Conservation (phyloP, 2,113 vertebrate species). For the Boulengeromyrus knoepffleri region DNA sequence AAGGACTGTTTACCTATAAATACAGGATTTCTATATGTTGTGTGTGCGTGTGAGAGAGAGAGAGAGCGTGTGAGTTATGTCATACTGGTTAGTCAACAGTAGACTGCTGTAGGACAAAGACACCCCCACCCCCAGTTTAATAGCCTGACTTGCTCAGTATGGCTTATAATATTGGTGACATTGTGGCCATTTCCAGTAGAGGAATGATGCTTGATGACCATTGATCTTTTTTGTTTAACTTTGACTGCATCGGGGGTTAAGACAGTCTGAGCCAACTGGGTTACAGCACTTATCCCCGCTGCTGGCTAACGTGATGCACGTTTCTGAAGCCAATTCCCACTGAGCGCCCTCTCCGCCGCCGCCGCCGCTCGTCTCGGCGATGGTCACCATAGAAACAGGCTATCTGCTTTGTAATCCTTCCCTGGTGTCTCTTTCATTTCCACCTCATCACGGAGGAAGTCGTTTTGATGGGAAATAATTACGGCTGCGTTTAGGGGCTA, state of each 20-base stretch:
- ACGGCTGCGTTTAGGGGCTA: slow-evolving; percentile 4
- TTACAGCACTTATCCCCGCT: not conserved
- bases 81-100: not conserved
- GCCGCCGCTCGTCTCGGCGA: not conserved
- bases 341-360: not conserved
- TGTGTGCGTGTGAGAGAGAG: too few relatives aligned
- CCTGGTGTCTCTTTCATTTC: slow-evolving; percentile 14
- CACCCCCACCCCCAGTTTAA: not conserved
- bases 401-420: slow-evolving; percentile 16
- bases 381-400: slow-evolving; percentile 27
- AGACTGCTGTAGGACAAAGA: not conserved
- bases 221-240: not conserved
- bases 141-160: not conserved
- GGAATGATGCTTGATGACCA: not conserved
- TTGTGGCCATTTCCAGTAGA: not conserved
- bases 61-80: not conserved
- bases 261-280: not conserved
- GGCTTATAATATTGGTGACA: not conserved
- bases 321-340: not conserved
- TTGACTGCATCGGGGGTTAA: not conserved
- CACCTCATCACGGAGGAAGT: slow-evolving; percentile 13
- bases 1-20: slow-evolving; percentile 7
- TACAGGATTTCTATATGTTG: not conserved
- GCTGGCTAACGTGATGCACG: not conserved
- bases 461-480: slow-evolving; percentile 10